Evolutionary conservation across 2,888 invertebrate genomes (phyloP).

Genomic region (Lasioglossum marginatum): DNA sequence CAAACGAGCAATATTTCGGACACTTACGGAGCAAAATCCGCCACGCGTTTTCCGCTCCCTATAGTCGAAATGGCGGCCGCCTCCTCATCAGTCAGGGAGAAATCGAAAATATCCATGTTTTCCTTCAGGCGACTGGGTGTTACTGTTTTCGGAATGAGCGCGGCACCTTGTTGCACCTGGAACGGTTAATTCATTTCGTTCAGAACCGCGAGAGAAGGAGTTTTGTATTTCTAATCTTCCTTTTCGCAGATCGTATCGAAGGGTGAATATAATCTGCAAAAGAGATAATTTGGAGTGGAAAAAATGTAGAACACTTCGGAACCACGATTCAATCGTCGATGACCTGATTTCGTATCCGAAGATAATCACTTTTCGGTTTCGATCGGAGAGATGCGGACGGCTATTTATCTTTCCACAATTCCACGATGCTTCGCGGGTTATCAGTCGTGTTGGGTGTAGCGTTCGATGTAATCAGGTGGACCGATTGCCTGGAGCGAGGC

Average conservation of each 20-base stretch:
- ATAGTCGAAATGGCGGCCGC: slow-evolving; percentile 80
- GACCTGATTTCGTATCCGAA: background rate
- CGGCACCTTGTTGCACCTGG: slow-evolving; percentile 83
- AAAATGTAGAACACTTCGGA: background rate
- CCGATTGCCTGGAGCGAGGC: background rate
- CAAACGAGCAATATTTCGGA: background rate
- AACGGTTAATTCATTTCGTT: slow-evolving; percentile 15
- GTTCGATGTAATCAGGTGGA: background rate
- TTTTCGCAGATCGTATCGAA: background rate
- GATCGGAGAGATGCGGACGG: background rate
- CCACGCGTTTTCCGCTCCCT: slow-evolving; percentile 89
- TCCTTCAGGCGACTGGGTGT: slow-evolving; percentile 87
- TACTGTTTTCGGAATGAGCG: slow-evolving; percentile 89
- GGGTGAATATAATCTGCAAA: background rate
- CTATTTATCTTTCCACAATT: background rate
- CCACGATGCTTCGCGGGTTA: background rate
- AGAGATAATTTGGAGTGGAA: background rate
- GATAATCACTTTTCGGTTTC: background rate
- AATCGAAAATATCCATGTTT: slow-evolving; percentile 88
- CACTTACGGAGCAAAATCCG: slow-evolving; percentile 87
- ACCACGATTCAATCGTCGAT: background rate
- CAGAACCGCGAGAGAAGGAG: background rate
- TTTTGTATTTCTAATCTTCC: too few relatives aligned
- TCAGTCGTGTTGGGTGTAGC: background rate
- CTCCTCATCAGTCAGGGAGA: slow-evolving; percentile 86